Conservation (phyloP, 1,140 invertebrate species). For the Delia radicum region DNA sequence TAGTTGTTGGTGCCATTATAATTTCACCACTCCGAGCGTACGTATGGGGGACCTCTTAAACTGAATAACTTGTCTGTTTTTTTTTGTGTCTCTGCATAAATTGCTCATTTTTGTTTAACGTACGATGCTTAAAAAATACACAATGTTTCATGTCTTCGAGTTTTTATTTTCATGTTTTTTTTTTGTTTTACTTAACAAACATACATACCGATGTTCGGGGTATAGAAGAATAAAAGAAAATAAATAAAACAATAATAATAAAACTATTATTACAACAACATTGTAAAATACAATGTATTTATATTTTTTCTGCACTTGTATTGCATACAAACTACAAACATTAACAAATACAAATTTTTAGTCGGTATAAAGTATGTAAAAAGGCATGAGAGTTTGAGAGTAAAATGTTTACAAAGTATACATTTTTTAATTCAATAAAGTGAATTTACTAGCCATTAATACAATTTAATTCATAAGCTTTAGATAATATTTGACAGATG, state of each 20-base stretch:
- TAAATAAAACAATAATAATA: neutral
- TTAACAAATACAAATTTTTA: neutral
- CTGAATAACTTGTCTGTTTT: neutral
- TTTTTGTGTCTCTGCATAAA: neutral
- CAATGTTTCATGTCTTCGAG: neutral
- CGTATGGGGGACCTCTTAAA: neutral
- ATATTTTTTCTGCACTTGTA: neutral
- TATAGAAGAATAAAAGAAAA: neutral
- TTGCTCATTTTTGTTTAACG: neutral
- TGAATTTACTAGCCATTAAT: too few species aligned
- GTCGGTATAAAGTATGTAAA: neutral
- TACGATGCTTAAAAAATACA: neutral
- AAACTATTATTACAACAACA: neutral
- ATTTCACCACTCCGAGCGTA: neutral
- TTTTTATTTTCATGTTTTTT: neutral
- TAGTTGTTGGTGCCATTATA: neutral
- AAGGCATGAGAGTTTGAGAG: neutral
- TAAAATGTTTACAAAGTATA: too few species aligned
- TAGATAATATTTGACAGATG: too few species aligned
- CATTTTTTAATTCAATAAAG: too few species aligned
- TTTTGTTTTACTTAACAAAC: neutral
- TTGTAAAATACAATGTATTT: neutral
- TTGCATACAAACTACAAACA: neutral
- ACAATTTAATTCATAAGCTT: too few species aligned
- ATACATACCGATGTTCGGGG: neutral